Conservation (phyloP, 2,888 invertebrate genomes). For the Trimorus sp. region DNA sequence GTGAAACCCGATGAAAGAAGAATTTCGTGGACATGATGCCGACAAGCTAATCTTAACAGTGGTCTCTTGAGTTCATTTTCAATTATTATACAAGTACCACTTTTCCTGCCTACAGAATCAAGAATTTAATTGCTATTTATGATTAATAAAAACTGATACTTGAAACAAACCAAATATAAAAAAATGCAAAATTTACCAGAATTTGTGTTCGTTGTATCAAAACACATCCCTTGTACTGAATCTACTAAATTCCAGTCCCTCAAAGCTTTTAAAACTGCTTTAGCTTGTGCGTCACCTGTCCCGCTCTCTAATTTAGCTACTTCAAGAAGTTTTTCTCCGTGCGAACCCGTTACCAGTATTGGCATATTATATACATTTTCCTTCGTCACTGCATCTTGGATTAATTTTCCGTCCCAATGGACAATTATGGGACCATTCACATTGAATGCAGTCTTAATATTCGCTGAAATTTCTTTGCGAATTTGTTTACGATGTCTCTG, state of each 20-base stretch:
- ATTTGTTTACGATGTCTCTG: conserved; percentile 6
- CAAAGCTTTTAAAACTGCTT: background rate
- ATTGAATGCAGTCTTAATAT: background rate
- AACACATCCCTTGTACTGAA: conserved; percentile 11
- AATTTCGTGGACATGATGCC: conserved; percentile 71
- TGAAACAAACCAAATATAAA: too few species aligned
- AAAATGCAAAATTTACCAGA: conserved; percentile 4
- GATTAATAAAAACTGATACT: background rate
- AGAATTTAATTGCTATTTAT: background rate
- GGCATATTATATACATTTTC: conserved; percentile 36
- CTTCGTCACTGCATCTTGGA: conserved; percentile 18
- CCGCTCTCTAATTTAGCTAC: background rate
- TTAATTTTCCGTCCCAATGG: conserved; percentile 55
- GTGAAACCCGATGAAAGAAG: conserved; percentile 50
- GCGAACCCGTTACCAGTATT: conserved; percentile 32
- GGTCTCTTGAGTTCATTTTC: conserved; percentile 68
- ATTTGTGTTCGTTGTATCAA: conserved; percentile 4
- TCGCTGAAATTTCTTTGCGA: conserved; percentile 2
- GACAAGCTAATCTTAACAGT: conserved; percentile 70
- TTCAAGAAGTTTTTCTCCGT: conserved; percentile 16
- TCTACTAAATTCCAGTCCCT: background rate
- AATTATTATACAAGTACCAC: conserved; percentile 66
- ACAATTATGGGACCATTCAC: conserved; percentile 22
- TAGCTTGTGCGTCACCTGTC: background rate
- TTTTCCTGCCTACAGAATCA: conserved; percentile 3